Percentiles rank a stretch among this genome's conserved stretches.
These are phyloP conservation scores for Octodon degus DNA, from an alignment of 2,113 vertebrate species.

Conservation along the genomic window DNA sequence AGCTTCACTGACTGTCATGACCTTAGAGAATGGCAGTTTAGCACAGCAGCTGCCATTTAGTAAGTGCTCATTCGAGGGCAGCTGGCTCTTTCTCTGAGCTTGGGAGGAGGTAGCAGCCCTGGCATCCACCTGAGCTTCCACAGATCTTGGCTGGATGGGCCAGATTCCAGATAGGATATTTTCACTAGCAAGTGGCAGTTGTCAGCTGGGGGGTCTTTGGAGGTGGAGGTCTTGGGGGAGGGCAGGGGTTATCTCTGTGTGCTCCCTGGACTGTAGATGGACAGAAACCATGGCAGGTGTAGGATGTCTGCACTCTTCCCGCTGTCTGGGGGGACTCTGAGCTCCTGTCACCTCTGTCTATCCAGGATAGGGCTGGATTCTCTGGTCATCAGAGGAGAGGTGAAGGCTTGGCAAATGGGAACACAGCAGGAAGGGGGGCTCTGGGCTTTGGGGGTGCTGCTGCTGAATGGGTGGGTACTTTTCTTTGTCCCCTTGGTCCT, in stretches of 20 bases:
- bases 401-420: not conserved
- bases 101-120: not conserved
- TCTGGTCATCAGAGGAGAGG: not conserved
- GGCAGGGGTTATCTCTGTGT: accelerated
- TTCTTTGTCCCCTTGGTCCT: not conserved
- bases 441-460: not conserved
- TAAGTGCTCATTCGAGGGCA: not conserved
- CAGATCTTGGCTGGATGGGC: accelerated
- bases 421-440: not conserved
- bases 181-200: not conserved
- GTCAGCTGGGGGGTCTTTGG: not conserved
- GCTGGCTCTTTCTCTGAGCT: not conserved
- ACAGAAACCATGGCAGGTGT: not conserved
- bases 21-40: not conserved
- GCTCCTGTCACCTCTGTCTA: not conserved
- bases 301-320: accelerated
- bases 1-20: not conserved
- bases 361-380: not conserved
- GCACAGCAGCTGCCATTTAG: not conserved
- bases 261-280: too few relatives aligned
- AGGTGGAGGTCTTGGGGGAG: not conserved
- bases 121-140: too few relatives aligned
- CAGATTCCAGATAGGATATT: not conserved
- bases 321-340: not conserved
- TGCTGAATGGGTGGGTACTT: not conserved